phyloP scores from a whole-genome alignment of 1,140 invertebrate species.

The Listronotus bonariensis region DNA sequence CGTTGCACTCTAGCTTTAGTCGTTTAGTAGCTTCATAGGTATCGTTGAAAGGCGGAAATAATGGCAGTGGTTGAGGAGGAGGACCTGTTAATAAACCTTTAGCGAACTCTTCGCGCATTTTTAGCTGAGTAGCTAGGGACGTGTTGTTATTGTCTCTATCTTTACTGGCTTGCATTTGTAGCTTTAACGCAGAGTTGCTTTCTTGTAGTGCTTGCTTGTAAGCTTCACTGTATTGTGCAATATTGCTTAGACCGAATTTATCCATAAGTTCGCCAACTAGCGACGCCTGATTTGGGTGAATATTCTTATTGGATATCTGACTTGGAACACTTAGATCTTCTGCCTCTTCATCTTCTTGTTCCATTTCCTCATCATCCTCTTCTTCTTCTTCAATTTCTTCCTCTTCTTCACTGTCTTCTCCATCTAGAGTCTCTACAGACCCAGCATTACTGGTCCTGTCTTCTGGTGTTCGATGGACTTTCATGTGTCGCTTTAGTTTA shows the following conservation, averaged over 20 bases:
- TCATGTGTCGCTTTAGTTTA: slow-evolving; percentile 87
- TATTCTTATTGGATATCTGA: slow-evolving; percentile 55
- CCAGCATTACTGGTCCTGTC: slow-evolving; percentile 70
- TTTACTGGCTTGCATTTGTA: slow-evolving; percentile 62
- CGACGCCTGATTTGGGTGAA: slow-evolving; percentile 63
- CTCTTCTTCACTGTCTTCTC: slow-evolving; percentile 79
- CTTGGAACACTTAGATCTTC: slow-evolving; percentile 77
- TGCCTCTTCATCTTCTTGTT: slow-evolving; percentile 77
- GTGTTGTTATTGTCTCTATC: slow-evolving; percentile 68
- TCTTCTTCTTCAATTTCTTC: slow-evolving; percentile 71
- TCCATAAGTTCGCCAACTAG: slow-evolving; percentile 97
- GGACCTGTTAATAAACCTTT: slow-evolving; percentile 66
- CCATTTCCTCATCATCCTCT: slow-evolving; percentile 71
- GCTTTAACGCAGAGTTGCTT: slow-evolving; percentile 62
- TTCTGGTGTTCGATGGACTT: slow-evolving; percentile 66
- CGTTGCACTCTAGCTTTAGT: slow-evolving; percentile 71
- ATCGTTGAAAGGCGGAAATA: slow-evolving; percentile 76
- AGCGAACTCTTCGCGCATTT: slow-evolving; percentile 74
- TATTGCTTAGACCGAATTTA: slow-evolving; percentile 91
- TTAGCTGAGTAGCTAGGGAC: slow-evolving; percentile 60
- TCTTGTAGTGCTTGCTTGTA: slow-evolving; percentile 94
- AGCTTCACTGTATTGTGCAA: slow-evolving; percentile 94
- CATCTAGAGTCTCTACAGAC: slow-evolving; percentile 73
- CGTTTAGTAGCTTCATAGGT: slow-evolving; percentile 76
- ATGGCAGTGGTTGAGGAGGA: slow-evolving; percentile 63